Percentiles rank a stretch among this genome's conserved stretches.
Conservation (phyloP, 2,113 vertebrate genomes). For the Dinomys branickii region DNA sequence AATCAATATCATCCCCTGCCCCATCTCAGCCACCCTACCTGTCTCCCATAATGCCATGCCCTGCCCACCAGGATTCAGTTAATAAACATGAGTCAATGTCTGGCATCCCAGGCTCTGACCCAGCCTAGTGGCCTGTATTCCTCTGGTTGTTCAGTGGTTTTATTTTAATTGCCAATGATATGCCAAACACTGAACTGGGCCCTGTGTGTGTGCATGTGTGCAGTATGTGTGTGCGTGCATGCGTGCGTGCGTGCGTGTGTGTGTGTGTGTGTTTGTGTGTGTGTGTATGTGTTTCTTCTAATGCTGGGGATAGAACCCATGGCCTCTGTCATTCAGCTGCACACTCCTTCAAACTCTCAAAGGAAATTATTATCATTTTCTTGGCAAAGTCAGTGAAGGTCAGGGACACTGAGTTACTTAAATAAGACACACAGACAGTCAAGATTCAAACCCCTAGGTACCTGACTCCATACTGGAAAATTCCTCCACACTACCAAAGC, state of each 20-base stretch:
- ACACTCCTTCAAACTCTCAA: not conserved
- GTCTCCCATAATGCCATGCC: not conserved
- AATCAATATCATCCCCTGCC: rapidly evolving
- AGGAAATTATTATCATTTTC: slow-evolving; percentile 35
- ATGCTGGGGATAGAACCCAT: not conserved
- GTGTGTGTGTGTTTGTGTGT: not conserved
- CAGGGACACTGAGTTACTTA: not conserved
- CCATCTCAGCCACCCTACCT: not conserved
- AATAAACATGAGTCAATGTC: not conserved
- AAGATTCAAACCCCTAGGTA: not conserved
- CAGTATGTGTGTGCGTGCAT: not conserved
- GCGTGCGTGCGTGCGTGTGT: not conserved
- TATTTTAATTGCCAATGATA: not conserved
- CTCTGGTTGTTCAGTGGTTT: not conserved
- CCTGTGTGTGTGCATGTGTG: not conserved
- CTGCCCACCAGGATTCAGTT: not conserved
- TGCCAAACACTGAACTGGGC: not conserved
- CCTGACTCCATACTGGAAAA: not conserved
- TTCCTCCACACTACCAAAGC: not conserved
- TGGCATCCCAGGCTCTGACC: not conserved
- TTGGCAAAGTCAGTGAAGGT: not conserved
- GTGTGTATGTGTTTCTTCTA: not conserved
- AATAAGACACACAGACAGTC: not conserved
- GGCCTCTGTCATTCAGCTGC: not conserved
- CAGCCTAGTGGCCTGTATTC: no score